These are phyloP conservation scores for Nomada flava DNA, from an alignment of 2,888 invertebrate species.

Conservation along the genomic window DNA sequence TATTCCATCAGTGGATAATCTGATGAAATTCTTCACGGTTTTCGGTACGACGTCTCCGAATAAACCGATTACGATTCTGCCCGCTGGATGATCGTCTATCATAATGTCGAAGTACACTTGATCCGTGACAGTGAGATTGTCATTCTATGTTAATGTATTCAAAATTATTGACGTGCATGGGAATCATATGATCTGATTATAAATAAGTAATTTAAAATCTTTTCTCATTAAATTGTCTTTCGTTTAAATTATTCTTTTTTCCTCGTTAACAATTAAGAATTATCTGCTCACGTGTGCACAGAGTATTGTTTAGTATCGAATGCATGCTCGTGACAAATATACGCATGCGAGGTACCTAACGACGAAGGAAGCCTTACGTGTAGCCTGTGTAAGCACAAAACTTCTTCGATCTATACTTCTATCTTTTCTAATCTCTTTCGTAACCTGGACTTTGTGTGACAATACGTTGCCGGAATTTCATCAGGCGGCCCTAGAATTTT, in stretches of 20 bases:
- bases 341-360: conserved; percentile 1
- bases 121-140: conserved; percentile 90
- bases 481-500: background rate
- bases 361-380: conserved; percentile 67
- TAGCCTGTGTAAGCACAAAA: conserved; percentile 16
- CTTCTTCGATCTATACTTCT: conserved; percentile 24
- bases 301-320: conserved; percentile 8
- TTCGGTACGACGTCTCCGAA: conserved; percentile 95
- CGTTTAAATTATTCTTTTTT: background rate
- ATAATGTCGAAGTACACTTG: conserved; percentile 93
- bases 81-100: conserved; percentile 89
- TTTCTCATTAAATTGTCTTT: background rate
- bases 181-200: background rate
- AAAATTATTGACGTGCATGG: background rate
- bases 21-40: conserved; percentile 94
- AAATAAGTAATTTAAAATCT: background rate
- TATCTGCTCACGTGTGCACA: background rate
- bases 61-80: conserved; percentile 93
- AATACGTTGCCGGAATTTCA: background rate
- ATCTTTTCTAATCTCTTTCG: background rate
- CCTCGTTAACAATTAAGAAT: too few relatives aligned
- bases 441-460: background rate
- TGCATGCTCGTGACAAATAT: background rate
- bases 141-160: conserved; percentile 83
- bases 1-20: conserved; percentile 91